Base-by-base conservation (phyloP, 2,113 vertebrate species). In the Trachemys scripta region DNA sequence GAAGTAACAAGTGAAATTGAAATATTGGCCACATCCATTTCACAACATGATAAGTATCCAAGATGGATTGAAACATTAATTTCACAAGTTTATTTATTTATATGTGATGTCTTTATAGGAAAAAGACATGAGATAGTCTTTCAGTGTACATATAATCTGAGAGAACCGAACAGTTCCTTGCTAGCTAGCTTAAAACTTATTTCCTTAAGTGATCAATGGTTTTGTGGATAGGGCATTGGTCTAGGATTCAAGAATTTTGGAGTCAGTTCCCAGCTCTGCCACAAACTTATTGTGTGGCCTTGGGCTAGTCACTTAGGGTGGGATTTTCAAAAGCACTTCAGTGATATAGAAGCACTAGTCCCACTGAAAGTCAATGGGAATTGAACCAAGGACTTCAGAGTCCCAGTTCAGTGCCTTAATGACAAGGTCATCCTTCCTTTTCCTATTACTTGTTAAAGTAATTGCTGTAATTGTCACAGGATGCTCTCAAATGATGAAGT, bases 101-200 rank as follows among this genome's bases (percentile, higher is more conserved):
- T 42, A 45, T 12, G 45, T 47, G 3, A 78, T 3, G 3, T 42
- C 8, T 76, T 76, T 27, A 47, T 11, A 78, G 75, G 7, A 27
- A 78, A 69, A 78, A 78, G 25, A 45, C 62, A 69, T 8, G 35
- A n/a, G 35, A 65, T 31, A 35, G 35, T 19, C 45, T 57, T 0
- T 38, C 2, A 25, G 76, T 17, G 22, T 29, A 54, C 27, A 47
- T 45, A 84, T 81, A 20, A 3, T 54, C 87, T 4, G 13, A 81
- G 17, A 83, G 24, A 27, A 79, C 9, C 69, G 14, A 49, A 80
- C 1, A 78, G 10, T 0, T 10, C 80, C 80, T 53, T 1, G 5
- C 35, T 20, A 79, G 78, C 10, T 8, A 42, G 35, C 79, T 80
- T 27, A 0, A 0, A 79, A 79, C 38, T 22, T 45, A 8, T 12